Conservation (phyloP, 2,888 invertebrate genomes). For the Stenodera caucasica region DNA sequence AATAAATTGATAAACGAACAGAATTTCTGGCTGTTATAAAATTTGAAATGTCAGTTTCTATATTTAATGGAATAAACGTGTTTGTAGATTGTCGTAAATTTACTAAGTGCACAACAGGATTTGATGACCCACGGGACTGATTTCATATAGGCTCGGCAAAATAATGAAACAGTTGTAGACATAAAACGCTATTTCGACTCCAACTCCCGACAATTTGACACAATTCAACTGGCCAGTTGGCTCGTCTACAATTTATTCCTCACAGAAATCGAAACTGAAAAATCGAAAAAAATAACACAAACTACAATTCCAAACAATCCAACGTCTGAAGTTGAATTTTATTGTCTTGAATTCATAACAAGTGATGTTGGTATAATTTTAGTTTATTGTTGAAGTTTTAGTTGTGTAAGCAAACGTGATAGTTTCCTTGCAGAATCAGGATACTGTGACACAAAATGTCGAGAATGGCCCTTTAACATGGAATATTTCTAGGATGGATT, state of each 20-base stretch:
- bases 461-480: background rate
- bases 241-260: background rate
- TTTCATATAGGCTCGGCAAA: background rate
- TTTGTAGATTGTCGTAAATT: constrained; percentile 10
- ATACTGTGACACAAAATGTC: background rate
- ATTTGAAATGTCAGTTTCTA: constrained; percentile 5
- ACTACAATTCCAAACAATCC: too few relatives aligned
- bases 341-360: background rate
- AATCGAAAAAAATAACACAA: too few relatives aligned
- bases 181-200: constrained; percentile 6
- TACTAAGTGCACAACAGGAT: background rate
- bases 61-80: constrained; percentile 13
- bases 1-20: background rate
- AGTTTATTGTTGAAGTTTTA: background rate
- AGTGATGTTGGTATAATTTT: background rate
- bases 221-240: background rate
- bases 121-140: background rate
- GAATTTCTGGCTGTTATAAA: background rate
- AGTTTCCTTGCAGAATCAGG: too few relatives aligned
- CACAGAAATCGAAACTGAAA: background rate
- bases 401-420: background rate
- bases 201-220: background rate
- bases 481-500: background rate
- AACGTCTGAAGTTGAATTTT: too few relatives aligned
- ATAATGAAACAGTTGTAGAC: constrained; percentile 5